Evolutionary conservation across 1,140 invertebrate species (phyloP), one percentile per base, ranked within the genome.

Genomic region (Spodoptera frugiperda): DNA sequence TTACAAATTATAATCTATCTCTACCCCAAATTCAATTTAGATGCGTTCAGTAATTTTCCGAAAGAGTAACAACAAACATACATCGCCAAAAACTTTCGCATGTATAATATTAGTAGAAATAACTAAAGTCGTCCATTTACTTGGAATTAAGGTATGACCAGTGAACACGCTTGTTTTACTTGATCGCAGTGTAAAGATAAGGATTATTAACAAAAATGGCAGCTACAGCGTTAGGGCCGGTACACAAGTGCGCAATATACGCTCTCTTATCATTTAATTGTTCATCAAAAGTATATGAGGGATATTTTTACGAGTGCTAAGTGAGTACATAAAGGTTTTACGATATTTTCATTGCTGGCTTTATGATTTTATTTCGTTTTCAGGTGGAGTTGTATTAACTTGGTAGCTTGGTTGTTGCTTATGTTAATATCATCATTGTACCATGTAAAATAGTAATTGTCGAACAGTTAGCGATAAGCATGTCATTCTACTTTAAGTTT

Each of bases 141-240:
- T 70, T 25, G 30, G 49, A 53, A 70, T 70, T 70, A 70, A 51
- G 21, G 30, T 30, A 17, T 17, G 53, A 55, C 44, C 44, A 71
- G 17, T 44, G 17, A 55, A 71, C 15, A 71, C 5, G 25, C 15
- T 12, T 33, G 17, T 71, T 55, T 55, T 33, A 71, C 55, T 33
- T 15, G 53, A 55, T 46, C 11, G 10, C 53, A 25, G 21, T 55
- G 68, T 55, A 21, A 6, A 71, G 68, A 71, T 71, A 71, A 71
- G 53, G 55, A 14, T 21, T 55, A 71, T 68, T 51, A 53, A 15
- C 46, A 39, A 71, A 51, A 71, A 55, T 70, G 67, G 46, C 48
- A 46, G 19, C 21, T 55, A 14, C 11, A 3, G 17, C 33, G 25
- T 71, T 39, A 71, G 17, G 30, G 30, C 44, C 30, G 15, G 59